These are phyloP conservation scores for Mobula birostris DNA, from an alignment of 2,113 vertebrate genomes.

Conservation along the genomic window DNA sequence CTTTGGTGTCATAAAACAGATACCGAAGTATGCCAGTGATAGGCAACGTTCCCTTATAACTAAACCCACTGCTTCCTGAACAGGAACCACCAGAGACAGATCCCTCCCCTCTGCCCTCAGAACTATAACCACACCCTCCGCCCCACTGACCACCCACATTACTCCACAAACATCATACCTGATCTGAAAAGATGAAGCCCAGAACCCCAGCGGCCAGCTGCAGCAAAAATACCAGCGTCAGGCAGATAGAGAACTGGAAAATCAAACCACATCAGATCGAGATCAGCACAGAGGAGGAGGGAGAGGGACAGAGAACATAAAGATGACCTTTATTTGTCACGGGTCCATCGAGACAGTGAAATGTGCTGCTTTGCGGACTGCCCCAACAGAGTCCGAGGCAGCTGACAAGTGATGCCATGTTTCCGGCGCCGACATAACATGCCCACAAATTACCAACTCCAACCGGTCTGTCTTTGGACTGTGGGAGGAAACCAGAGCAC, in stretches of 20 bases:
- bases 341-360: no score
- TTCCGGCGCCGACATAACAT: no score
- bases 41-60: no score
- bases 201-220: conserved; percentile 74
- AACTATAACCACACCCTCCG: background rate
- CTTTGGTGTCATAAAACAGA: no score
- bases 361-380: no score
- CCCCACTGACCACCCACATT: background rate
- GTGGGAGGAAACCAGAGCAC: no score
- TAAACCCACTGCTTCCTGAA: background rate
- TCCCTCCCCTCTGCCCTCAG: background rate
- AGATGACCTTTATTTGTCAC: no score
- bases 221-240: conserved; percentile 78
- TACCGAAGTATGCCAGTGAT: no score
- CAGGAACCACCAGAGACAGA: background rate
- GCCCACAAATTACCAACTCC: no score
- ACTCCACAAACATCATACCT: conserved; percentile 54
- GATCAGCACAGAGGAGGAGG: background rate
- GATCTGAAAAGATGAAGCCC: conserved; percentile 82
- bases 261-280: background rate
- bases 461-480: no score
- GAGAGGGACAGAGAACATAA: background rate
- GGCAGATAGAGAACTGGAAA: conserved; percentile 73
- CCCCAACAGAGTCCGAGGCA: no score
- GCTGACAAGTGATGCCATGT: no score